Conservation (phyloP, 2,113 vertebrate species). For the Triplophysa siluroides region DNA sequence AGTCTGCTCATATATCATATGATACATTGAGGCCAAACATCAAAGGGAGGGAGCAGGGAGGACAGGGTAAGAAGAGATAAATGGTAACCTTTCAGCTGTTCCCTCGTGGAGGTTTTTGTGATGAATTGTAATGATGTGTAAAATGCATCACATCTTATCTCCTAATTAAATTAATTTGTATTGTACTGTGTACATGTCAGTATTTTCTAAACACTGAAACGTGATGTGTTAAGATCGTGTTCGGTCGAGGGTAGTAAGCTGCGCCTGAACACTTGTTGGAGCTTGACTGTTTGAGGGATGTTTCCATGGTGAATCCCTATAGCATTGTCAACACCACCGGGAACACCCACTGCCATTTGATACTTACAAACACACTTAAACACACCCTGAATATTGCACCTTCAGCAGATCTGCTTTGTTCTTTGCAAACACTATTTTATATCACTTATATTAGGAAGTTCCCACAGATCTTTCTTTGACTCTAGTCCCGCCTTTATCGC, state of each 20-base stretch:
- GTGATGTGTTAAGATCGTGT: background rate
- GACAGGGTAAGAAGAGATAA: slow-evolving; percentile 18
- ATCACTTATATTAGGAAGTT: slow-evolving; percentile 50
- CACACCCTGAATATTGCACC: background rate
- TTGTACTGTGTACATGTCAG: background rate
- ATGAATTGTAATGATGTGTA: background rate
- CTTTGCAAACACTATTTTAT: slow-evolving; percentile 38
- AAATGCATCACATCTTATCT: background rate
- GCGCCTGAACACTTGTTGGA: slow-evolving; percentile 38
- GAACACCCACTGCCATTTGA: slow-evolving; percentile 45
- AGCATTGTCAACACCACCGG: slow-evolving; percentile 43
- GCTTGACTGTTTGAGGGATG: slow-evolving; percentile 48
- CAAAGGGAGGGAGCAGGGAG: slow-evolving; percentile 23
- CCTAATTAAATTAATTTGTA: background rate
- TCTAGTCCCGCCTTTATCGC: slow-evolving; percentile 60
- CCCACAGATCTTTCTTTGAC: slow-evolving; percentile 62
- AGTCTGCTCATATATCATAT: slow-evolving; percentile 27
- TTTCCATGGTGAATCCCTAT: slow-evolving; percentile 51
- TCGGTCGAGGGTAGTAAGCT: background rate
- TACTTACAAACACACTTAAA: background rate
- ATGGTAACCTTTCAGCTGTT: background rate
- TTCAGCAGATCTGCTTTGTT: background rate
- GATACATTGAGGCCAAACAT: slow-evolving; percentile 35
- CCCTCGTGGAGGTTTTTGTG: background rate
- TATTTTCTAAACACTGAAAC: background rate